A percentile compares a stretch with the other conserved stretches of the same genome.
phyloP scores from a whole-genome alignment of 2,113 vertebrate genomes.

The Hippocampus mohnikei region DNA sequence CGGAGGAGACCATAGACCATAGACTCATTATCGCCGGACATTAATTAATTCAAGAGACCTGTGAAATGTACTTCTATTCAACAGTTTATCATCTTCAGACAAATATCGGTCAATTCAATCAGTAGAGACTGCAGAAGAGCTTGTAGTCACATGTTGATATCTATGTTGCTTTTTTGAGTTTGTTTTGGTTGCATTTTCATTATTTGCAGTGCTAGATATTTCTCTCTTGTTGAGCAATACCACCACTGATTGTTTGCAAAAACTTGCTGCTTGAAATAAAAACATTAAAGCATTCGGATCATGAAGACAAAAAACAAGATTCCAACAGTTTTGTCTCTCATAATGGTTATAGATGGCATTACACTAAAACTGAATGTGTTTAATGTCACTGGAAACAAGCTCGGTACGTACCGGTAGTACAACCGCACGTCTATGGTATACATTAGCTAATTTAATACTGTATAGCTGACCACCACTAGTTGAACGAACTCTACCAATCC shows the following conservation, averaged over 20 bases:
- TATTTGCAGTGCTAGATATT: slow-evolving; percentile 10
- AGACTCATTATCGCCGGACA: not conserved
- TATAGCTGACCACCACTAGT: too few species aligned
- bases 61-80: slow-evolving; percentile 37
- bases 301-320: slow-evolving; percentile 2
- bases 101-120: slow-evolving; percentile 6
- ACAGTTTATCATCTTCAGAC: slow-evolving; percentile 23
- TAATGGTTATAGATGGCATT: not conserved
- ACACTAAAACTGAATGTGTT: not conserved
- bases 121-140: slow-evolving; percentile 28
- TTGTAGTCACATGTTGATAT: slow-evolving; percentile 25
- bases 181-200: slow-evolving; percentile 20
- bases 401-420: too few species aligned
- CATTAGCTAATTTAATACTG: too few species aligned
- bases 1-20: not conserved
- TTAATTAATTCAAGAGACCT: slow-evolving; percentile 17
- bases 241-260: slow-evolving; percentile 13
- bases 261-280: slow-evolving; percentile 8
- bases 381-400: not conserved
- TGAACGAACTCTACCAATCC: too few species aligned
- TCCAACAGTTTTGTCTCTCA: not conserved
- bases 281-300: slow-evolving; percentile 56
- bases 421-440: too few species aligned
- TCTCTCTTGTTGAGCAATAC: not conserved
- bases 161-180: slow-evolving; percentile 45